phyloP scores from a whole-genome alignment of 2,113 vertebrate genomes.

The Vombatus ursinus region DNA sequence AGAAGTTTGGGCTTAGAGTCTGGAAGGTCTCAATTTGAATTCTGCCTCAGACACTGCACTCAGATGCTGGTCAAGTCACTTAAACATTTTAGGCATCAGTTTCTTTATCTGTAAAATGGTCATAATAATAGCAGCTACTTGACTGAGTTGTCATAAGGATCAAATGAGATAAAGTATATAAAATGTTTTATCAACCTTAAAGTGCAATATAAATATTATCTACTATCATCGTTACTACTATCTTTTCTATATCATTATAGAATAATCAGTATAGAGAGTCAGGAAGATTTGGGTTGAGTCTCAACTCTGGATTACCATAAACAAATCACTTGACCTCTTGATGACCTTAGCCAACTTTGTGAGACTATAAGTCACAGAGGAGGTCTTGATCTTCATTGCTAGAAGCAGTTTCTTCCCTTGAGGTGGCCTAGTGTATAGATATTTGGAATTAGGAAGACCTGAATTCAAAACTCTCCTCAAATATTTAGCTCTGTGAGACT shows the following conservation, averaged over 20 bases:
- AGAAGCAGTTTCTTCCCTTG: not conserved
- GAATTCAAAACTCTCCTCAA: not conserved
- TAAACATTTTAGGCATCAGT: not conserved
- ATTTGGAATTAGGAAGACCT: not conserved
- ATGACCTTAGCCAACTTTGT: not conserved
- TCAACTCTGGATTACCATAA: not conserved
- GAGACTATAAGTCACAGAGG: not conserved
- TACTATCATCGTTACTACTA: not conserved
- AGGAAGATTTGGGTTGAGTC: too few relatives aligned
- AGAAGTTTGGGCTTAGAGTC: not conserved
- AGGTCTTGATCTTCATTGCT: not conserved
- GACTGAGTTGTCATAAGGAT: not conserved
- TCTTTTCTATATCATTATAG: not conserved
- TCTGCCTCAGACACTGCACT: not conserved
- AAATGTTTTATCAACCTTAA: slow-evolving; percentile 14
- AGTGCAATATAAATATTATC: not conserved
- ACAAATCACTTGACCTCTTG: not conserved
- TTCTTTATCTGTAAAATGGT: not conserved
- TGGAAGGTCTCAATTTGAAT: not conserved
- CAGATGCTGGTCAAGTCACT: not conserved
- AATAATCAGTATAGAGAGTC: not conserved
- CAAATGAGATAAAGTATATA: not conserved
- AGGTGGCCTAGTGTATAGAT: not conserved
- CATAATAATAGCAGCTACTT: not conserved
- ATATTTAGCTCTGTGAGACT: not conserved